Evolutionary conservation across 2,888 invertebrate species (phyloP).

Genomic region (Neoaliturus tenellus): DNA sequence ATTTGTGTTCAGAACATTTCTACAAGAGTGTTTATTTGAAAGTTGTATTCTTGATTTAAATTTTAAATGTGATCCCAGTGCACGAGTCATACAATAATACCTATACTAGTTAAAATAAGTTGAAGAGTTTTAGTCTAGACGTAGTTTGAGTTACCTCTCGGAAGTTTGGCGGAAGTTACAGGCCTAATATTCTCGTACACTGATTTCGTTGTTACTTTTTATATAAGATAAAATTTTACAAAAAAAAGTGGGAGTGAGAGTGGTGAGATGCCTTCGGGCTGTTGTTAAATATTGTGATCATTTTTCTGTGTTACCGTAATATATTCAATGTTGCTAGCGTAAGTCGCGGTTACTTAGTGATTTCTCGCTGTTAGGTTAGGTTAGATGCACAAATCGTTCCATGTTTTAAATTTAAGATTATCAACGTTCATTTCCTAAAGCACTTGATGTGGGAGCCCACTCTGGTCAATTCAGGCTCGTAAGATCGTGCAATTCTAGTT

Average conservation of each 20-base stretch:
- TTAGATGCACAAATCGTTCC: slow-evolving; percentile 32
- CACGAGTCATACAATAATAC: background rate
- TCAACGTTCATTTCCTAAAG: slow-evolving; percentile 12
- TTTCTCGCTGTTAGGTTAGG: slow-evolving; percentile 28
- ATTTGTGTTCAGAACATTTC: background rate
- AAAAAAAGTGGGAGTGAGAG: slow-evolving; percentile 11
- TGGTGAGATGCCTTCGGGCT: slow-evolving; percentile 4
- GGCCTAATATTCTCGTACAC: slow-evolving; percentile 49
- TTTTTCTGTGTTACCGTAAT: slow-evolving; percentile 47
- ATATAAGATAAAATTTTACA: slow-evolving; percentile 42
- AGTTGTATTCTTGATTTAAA: too few species aligned
- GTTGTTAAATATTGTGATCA: slow-evolving; percentile 41
- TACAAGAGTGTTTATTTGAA: background rate
- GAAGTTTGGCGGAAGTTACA: slow-evolving; percentile 26
- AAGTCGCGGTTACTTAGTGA: background rate
- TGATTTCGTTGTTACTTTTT: slow-evolving; percentile 46
- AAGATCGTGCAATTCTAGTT: background rate
- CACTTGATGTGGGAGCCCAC: background rate
- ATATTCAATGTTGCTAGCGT: slow-evolving; percentile 14
- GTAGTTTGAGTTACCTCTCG: slow-evolving; percentile 30
- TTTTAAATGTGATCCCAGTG: background rate
- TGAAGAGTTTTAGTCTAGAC: slow-evolving; percentile 32
- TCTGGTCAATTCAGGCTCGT: background rate
- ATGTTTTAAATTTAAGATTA: slow-evolving; percentile 1
- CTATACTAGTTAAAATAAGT: slow-evolving; percentile 11